These are phyloP conservation scores for Sprattus sprattus DNA, from an alignment of 2,113 vertebrate species.

Conservation along the genomic window DNA sequence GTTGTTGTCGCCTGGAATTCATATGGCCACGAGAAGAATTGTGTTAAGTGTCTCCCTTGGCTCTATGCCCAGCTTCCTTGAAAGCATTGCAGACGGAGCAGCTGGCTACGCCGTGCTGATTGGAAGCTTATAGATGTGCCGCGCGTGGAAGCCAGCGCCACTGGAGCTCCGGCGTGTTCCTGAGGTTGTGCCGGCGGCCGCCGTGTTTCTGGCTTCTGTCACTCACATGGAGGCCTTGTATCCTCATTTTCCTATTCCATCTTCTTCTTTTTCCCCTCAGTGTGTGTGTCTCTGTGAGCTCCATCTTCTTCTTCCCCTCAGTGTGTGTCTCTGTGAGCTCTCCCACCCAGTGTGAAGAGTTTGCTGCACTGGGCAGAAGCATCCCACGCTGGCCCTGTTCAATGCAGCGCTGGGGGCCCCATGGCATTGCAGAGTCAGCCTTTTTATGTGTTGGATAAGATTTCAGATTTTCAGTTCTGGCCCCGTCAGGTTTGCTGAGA, in stretches of 20 bases:
- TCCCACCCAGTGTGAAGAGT: neutral
- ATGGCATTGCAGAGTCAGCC: constrained; percentile 55
- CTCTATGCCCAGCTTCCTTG: neutral
- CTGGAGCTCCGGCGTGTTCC: neutral
- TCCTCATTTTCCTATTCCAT: neutral
- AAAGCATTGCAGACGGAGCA: neutral
- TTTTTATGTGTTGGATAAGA: constrained; percentile 65
- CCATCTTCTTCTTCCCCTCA: neutral
- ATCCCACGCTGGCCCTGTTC: constrained; percentile 55
- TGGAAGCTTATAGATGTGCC: neutral
- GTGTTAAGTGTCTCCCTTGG: neutral
- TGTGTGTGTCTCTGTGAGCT: constrained; percentile 37
- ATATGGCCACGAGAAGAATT: neutral
- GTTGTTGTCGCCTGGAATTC: neutral
- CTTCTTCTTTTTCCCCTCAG: neutral
- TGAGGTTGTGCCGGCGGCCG: neutral
- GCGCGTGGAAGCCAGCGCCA: neutral
- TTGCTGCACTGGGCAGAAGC: constrained; percentile 38
- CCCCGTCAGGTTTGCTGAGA: constrained; percentile 54
- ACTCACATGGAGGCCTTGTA: neutral
- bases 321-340: constrained; percentile 36
- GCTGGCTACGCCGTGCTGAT: neutral
- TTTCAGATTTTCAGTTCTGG: no score
- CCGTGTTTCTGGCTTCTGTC: neutral
- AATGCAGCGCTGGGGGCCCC: neutral